Conservation (phyloP, 2,797 vertebrate species). For the Thalassophryne amazonica region DNA sequence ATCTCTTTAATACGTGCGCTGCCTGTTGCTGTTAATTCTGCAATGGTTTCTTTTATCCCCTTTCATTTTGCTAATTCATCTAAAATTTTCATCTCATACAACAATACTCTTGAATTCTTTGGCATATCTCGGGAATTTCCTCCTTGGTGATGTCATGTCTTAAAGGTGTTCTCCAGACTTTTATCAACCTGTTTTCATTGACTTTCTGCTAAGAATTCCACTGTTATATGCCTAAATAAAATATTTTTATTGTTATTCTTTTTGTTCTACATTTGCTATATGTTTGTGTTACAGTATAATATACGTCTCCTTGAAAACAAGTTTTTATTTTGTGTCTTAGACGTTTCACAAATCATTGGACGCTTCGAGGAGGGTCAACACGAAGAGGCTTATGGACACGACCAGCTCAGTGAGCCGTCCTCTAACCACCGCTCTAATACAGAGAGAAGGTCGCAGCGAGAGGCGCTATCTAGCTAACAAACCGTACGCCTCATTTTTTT, state of each 20-base stretch:
- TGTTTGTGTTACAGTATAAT: neutral
- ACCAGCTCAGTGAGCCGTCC: slow-evolving; percentile 55
- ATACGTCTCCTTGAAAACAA: neutral
- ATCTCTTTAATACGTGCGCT: slow-evolving; percentile 32
- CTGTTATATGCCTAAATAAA: too few species aligned
- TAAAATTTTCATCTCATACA: slow-evolving; percentile 44
- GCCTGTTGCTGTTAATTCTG: slow-evolving; percentile 55
- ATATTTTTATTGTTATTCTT: too few species aligned
- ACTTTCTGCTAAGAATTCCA: too few species aligned
- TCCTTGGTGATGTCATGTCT: slow-evolving; percentile 19
- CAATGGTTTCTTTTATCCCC: slow-evolving; percentile 46
- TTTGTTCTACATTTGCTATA: too few species aligned
- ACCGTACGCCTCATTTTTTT: slow-evolving; percentile 44
- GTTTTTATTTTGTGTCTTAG: slow-evolving; percentile 64
- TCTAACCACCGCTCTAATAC: slow-evolving; percentile 62
- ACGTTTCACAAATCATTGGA: slow-evolving; percentile 89
- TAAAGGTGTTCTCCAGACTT: too few species aligned
- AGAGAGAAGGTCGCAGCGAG: slow-evolving; percentile 91
- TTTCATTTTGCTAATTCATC: slow-evolving; percentile 50
- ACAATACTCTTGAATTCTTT: slow-evolving; percentile 20
- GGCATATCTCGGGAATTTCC: slow-evolving; percentile 10
- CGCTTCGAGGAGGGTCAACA: slow-evolving; percentile 87
- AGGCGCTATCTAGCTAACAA: slow-evolving; percentile 85
- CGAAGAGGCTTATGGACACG: slow-evolving; percentile 88
- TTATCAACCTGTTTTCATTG: too few species aligned